Evolutionary conservation across 2,888 invertebrate genomes (phyloP).

Genomic region (Eupsilia transversa): DNA sequence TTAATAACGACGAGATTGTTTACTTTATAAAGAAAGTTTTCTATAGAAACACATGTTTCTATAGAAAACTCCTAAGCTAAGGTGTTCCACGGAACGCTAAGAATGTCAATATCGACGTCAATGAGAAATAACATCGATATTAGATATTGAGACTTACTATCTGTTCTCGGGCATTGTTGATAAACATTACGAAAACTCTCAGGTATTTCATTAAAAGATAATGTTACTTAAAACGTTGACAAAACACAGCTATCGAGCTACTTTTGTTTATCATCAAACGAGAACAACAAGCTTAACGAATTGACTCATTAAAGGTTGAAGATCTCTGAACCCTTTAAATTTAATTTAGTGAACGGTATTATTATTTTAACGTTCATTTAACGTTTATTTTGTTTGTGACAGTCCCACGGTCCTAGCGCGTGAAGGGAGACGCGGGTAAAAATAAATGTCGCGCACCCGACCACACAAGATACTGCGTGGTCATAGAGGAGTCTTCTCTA

Average conservation of each 20-base stretch:
- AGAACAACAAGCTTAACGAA: constrained; percentile 27
- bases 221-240: constrained; percentile 23
- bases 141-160: not conserved
- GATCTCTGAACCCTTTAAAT: constrained; percentile 1
- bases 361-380: not conserved
- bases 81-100: not conserved
- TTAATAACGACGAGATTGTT: not conserved
- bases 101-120: not conserved
- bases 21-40: not conserved
- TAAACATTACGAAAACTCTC: constrained; percentile 1
- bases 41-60: no score
- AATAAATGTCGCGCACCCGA: no score
- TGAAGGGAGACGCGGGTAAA: no score
- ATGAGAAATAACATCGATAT: not conserved
- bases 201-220: constrained; percentile 20
- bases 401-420: no score
- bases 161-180: not conserved
- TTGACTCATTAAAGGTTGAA: constrained; percentile 29
- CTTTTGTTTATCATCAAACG: constrained; percentile 26
- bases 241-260: constrained; percentile 13
- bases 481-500: no score
- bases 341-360: not conserved
- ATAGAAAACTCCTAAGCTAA: no score
- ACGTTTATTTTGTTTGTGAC: no score
- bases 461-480: no score